These are phyloP conservation scores for Dicaeum eximium DNA, from an alignment of 2,113 vertebrate species.

Conservation along the genomic window DNA sequence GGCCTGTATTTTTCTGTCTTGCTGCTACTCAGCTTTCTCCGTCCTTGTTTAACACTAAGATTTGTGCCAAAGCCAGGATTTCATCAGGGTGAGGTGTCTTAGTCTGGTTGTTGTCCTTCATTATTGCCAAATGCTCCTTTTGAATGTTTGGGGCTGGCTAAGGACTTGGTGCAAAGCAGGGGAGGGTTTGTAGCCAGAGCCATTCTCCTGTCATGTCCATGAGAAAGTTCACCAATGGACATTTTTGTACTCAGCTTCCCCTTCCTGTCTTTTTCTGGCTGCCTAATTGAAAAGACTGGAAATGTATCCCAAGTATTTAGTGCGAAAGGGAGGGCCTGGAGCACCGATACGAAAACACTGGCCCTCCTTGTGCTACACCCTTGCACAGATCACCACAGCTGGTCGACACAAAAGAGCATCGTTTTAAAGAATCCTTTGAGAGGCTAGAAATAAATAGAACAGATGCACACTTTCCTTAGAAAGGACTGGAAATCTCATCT, in stretches of 20 bases:
- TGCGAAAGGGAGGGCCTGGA: neutral
- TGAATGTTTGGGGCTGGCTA: neutral
- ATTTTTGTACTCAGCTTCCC: neutral
- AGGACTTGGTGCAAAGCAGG: neutral
- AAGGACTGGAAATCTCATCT: neutral
- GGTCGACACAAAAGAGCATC: neutral
- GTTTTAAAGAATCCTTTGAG: conserved; percentile 19
- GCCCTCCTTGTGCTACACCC: neutral
- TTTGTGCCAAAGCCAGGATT: neutral
- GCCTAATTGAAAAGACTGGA: neutral
- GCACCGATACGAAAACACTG: rapidly evolving
- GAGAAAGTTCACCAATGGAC: neutral
- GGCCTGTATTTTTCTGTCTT: neutral
- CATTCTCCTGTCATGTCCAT: rapidly evolving
- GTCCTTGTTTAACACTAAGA: neutral
- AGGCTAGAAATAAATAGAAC: conserved; percentile 15
- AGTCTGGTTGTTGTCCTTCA: neutral
- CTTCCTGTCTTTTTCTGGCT: neutral
- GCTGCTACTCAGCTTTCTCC: neutral
- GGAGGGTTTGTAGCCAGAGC: neutral
- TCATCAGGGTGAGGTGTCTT: neutral
- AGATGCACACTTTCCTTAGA: conserved; percentile 24
- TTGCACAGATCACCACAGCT: neutral
- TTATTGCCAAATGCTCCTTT: neutral
- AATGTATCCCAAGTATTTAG: neutral